A percentile compares a stretch with the other conserved stretches of the same genome.
These are phyloP conservation scores for Varanus komodoensis DNA, from an alignment of 2,113 vertebrate species.

Conservation along the genomic window DNA sequence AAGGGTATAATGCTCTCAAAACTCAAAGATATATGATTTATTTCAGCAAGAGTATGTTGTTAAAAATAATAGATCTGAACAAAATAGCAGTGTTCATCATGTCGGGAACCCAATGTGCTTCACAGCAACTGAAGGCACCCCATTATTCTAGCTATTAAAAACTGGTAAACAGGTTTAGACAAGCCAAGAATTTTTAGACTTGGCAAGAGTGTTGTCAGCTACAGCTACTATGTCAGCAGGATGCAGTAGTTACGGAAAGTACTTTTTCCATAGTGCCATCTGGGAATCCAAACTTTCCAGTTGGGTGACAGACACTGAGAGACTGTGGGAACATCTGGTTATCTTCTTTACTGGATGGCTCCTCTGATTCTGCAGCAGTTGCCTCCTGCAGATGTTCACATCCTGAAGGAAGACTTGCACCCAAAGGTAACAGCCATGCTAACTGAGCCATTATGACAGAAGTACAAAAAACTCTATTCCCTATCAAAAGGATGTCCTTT, in stretches of 20 bases:
- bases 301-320: not conserved
- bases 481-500: conserved; percentile 1
- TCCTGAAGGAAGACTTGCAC: not conserved
- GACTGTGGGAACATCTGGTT: not conserved
- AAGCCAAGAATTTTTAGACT: not conserved
- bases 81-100: not conserved
- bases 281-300: not conserved
- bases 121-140: not conserved
- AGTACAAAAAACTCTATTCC: conserved; percentile 3
- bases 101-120: not conserved
- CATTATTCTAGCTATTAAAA: not conserved
- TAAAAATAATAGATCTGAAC: not conserved
- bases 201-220: not conserved
- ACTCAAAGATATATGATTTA: not conserved
- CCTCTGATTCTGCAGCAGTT: not conserved
- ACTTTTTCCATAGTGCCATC: not conserved
- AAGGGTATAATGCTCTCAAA: not conserved
- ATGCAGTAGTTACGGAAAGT: not conserved
- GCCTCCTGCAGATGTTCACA: no score
- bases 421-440: not conserved
- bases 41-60: not conserved
- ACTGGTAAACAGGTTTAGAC: not conserved
- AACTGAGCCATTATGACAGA: not conserved
- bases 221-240: not conserved
- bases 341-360: not conserved